Percentiles rank a stretch among this genome's conserved stretches.
Conservation (phyloP, 2,113 vertebrate species). For the Speoplatyrhinus poulsoni region DNA sequence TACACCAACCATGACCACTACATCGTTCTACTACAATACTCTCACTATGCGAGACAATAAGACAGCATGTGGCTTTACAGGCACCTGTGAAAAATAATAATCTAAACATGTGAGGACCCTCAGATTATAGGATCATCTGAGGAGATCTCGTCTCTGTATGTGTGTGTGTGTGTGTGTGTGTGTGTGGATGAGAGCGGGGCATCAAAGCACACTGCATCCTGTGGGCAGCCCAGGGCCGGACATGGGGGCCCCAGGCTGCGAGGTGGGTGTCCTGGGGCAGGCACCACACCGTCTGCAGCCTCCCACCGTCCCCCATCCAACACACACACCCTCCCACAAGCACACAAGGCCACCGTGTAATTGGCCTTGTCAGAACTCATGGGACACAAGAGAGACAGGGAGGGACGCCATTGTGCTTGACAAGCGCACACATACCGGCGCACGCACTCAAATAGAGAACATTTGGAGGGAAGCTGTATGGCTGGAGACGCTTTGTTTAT, state of each 20-base stretch:
- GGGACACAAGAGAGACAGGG: conserved; percentile 37
- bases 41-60: too few relatives aligned
- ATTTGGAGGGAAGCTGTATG: not conserved
- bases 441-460: not conserved
- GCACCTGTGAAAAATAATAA: too few relatives aligned
- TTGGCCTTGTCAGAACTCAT: conserved; percentile 61
- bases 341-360: conserved; percentile 62
- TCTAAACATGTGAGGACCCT: too few relatives aligned
- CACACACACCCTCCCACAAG: not conserved
- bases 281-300: conserved; percentile 56
- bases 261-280: conserved; percentile 68
- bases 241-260: conserved; percentile 51
- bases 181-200: conserved; percentile 39
- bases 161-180: conserved; percentile 14
- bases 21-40: too few relatives aligned
- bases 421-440: conserved; percentile 13
- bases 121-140: conserved; percentile 53
- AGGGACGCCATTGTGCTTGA: conserved; percentile 23
- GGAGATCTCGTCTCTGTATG: conserved; percentile 36
- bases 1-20: too few relatives aligned
- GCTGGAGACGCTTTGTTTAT: too few relatives aligned
- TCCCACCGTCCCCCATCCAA: conserved; percentile 43
- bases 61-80: too few relatives aligned
- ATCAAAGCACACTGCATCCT: conserved; percentile 70
- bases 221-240: conserved; percentile 71